Conservation (phyloP, 2,888 invertebrate genomes). For the Nymphalis urticae region DNA sequence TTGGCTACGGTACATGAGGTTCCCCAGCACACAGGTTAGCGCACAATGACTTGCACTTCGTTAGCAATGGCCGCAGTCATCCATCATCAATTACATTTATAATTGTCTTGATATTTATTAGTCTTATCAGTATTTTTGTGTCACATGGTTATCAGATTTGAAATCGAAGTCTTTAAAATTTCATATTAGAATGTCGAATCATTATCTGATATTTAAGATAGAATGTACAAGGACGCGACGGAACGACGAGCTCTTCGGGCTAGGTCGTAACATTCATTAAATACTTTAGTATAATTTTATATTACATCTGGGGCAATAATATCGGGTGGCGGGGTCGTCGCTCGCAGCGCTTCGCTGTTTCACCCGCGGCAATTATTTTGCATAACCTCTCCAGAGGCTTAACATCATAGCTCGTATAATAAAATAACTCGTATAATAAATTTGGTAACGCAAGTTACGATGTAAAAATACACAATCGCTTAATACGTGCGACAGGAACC, state of each 20-base stretch:
- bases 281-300: slow-evolving; percentile 14
- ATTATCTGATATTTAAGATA: slow-evolving; percentile 2
- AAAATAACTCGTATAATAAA: not conserved
- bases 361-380: slow-evolving; percentile 21
- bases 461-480: not conserved
- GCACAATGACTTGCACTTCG: too few relatives aligned
- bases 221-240: not conserved
- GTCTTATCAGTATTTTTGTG: too few relatives aligned
- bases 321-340: slow-evolving; percentile 20
- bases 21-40: too few relatives aligned
- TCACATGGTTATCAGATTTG: not conserved
- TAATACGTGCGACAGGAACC: not conserved
- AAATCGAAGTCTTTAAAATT: not conserved
- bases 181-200: not conserved
- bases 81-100: too few relatives aligned
- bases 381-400: slow-evolving; percentile 11
- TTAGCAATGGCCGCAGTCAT: too few relatives aligned
- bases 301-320: slow-evolving; percentile 11
- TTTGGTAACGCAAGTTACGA: not conserved
- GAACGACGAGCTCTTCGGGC: not conserved
- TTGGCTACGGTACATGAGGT: too few relatives aligned
- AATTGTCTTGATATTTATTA: too few relatives aligned
- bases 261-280: slow-evolving; percentile 4
- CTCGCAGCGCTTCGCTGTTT: slow-evolving; percentile 11
- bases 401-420: not conserved